Conservation (phyloP, 2,113 vertebrate genomes). For the Triplophysa siluroides region DNA sequence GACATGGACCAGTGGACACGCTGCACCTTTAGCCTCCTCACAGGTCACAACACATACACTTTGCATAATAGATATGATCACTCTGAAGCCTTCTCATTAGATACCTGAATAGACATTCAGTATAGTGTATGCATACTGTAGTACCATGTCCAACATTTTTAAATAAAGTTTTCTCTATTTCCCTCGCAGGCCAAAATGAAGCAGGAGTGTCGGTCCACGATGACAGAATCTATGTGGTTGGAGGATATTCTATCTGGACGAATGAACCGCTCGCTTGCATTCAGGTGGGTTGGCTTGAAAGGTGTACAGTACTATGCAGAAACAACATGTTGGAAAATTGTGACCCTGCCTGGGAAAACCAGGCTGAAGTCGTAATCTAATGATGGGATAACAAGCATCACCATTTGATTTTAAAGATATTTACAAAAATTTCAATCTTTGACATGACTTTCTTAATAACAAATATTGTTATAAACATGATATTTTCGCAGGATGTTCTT, state of each 20-base stretch:
- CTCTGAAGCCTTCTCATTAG: not conserved
- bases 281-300: constrained; percentile 79
- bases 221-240: constrained; percentile 95
- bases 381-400: too few relatives aligned
- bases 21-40: constrained; percentile 90
- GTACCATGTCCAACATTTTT: not conserved
- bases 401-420: too few relatives aligned
- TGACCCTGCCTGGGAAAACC: too few relatives aligned
- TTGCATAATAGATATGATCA: not conserved
- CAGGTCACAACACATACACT: constrained; percentile 74
- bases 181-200: constrained; percentile 90
- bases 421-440: too few relatives aligned
- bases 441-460: too few relatives aligned
- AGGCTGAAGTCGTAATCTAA: too few relatives aligned
- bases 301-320: not conserved
- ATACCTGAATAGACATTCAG: too few relatives aligned
- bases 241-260: constrained; percentile 99
- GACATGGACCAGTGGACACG: constrained; percentile 94
- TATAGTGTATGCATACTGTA: too few relatives aligned
- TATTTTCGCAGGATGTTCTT: too few relatives aligned
- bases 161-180: not conserved
- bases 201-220: constrained; percentile 93
- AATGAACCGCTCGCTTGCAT: constrained; percentile 97
- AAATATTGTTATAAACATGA: too few relatives aligned
- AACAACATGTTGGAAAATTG: not conserved